Evolutionary conservation across 2,113 vertebrate genomes (phyloP), one percentile per base, ranked within the genome.

Genomic region (Thomomys bottae): DNA sequence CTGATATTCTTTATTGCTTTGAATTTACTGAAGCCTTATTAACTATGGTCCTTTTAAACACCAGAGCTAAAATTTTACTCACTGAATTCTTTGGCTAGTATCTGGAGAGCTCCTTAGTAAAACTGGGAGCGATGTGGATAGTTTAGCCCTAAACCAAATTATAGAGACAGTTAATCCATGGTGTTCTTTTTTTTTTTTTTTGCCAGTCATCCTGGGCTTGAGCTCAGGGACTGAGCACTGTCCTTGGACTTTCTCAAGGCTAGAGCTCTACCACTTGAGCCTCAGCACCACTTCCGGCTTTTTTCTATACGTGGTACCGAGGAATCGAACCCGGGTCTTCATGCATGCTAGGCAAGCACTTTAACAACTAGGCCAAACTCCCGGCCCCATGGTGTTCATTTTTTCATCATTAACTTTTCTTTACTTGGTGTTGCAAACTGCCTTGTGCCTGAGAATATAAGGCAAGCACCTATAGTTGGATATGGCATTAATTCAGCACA

Each of bases 341-440:
- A n/a, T n/a, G n/a, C n/a, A n/a, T n/a, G n/a, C n/a, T n/a, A n/a
- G n/a, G n/a, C n/a, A n/a, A n/a, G n/a, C n/a, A n/a, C n/a, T n/a
- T n/a, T n/a, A n/a, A n/a, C n/a, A n/a, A n/a, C n/a, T n/a, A n/a
- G n/a, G n/a, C n/a, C n/a, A n/a, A n/a, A n/a, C n/a, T n/a, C n/a
- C n/a, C n/a, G n/a, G n/a, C n/a, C n/a, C 70, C 45, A 23, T 34
- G 21, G 45, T 72, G 14, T 66, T 40, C 84, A 42, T 42, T 42
- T 5, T 15, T 40, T 83, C 67, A 71, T 36, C 9, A 8, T 88
- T 88, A 73, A 45, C 80, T 79, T 87, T 92, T 84, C 64, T 72
- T 1, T 84, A 68, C 2, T 3, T 10, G 18, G 57, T 67, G 30
- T 72, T 80, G 7, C 84, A 82, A 76, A 72, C 5, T 49, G n/a